Percentiles rank a stretch among this genome's conserved stretches.
Conservation (phyloP, 2,797 vertebrate species). For the Adrianichthys oophorus region DNA sequence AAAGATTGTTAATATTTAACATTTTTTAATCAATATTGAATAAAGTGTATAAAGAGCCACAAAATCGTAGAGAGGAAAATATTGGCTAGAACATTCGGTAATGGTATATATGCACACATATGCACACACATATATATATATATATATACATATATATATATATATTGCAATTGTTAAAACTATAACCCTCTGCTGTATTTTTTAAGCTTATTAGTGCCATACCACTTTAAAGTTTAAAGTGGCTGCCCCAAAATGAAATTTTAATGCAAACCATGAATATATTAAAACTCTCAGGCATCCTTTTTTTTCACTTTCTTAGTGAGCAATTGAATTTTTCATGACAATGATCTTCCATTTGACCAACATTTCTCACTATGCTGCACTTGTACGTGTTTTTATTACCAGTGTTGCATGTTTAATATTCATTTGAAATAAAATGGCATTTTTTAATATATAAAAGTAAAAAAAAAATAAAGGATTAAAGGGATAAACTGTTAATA, state of each 20-base stretch:
- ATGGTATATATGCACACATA: constrained; percentile 19
- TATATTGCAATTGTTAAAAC: constrained; percentile 16
- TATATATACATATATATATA: neutral
- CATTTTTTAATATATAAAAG: too few species aligned
- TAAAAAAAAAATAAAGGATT: too few species aligned
- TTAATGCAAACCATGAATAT: constrained; percentile 29
- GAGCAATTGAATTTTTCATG: constrained; percentile 9
- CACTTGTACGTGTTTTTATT: neutral
- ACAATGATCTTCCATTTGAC: neutral
- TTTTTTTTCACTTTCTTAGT: constrained; percentile 1
- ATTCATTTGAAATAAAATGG: neutral
- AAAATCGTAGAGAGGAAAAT: neutral
- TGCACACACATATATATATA: neutral
- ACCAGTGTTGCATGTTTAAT: neutral
- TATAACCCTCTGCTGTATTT: constrained; percentile 1
- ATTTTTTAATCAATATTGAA: too few species aligned
- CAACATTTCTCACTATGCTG: neutral
- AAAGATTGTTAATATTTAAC: too few species aligned
- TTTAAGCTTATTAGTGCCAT: constrained; percentile 1
- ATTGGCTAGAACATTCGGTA: neutral
- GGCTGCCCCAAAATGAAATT: constrained; percentile 14
- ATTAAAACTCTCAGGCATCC: constrained; percentile 16
- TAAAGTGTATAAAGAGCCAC: too few species aligned
- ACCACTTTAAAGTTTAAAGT: constrained; percentile 13
- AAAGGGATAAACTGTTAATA: too few species aligned